These are phyloP conservation scores for Oreochromis aureus DNA, from an alignment of 2,113 vertebrate genomes.

Conservation along the genomic window DNA sequence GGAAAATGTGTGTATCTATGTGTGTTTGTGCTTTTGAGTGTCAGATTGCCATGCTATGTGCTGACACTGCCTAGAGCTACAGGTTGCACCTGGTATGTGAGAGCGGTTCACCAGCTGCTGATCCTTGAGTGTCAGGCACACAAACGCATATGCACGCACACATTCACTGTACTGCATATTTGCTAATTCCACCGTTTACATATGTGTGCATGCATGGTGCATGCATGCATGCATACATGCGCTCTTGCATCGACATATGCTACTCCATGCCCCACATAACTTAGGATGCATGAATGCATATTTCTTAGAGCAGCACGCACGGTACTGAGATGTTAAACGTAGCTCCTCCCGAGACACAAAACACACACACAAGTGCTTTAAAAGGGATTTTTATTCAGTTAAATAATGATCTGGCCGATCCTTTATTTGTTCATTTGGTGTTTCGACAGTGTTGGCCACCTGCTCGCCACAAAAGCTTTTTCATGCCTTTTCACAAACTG, in stretches of 20 bases:
- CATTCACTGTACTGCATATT: slow-evolving; percentile 18
- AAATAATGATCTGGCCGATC: not conserved
- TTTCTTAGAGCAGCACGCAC: not conserved
- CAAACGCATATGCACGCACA: not conserved
- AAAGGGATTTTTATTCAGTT: not conserved
- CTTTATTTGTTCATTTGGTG: not conserved
- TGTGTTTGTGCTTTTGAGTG: slow-evolving; percentile 38
- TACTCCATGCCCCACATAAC: not conserved
- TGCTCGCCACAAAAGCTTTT: not conserved
- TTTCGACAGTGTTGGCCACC: not conserved
- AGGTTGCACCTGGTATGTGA: slow-evolving; percentile 73
- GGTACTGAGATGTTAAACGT: not conserved
- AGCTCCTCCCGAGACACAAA: not conserved
- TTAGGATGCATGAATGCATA: not conserved
- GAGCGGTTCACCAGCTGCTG: slow-evolving; percentile 70
- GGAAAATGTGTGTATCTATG: not conserved
- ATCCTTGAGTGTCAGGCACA: slow-evolving; percentile 52
- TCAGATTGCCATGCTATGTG: slow-evolving; percentile 68
- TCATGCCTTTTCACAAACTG: not conserved
- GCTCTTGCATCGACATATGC: slow-evolving; percentile 9
- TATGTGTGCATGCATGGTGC: not conserved
- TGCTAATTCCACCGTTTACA: slow-evolving; percentile 44
- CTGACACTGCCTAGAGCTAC: slow-evolving; percentile 66
- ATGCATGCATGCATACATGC: slow-evolving; percentile 3
- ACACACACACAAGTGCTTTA: not conserved